phyloP scores from a whole-genome alignment of 2,113 vertebrate species.

The Bettongia penicillata region DNA sequence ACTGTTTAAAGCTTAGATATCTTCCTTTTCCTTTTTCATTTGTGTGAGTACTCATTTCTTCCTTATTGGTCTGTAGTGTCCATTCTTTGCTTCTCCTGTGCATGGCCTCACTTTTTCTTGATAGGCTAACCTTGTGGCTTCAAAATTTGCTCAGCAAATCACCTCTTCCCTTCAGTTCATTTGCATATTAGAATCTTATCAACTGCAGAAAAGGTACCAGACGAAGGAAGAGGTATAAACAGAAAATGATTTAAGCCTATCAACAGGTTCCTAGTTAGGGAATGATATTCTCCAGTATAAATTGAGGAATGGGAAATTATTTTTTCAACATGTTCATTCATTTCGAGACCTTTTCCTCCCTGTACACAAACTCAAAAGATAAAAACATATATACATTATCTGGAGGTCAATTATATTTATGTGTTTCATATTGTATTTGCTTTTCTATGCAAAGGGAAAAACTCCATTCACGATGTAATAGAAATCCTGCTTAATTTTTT shows the following conservation, averaged over 20 bases:
- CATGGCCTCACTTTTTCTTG: constrained; percentile 5
- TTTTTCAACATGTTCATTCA: constrained; percentile 34
- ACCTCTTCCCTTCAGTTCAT: background rate
- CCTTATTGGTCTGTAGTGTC: background rate
- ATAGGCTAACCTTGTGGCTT: background rate
- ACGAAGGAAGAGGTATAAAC: background rate
- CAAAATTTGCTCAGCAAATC: background rate
- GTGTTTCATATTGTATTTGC: constrained; percentile 19
- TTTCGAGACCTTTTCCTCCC: constrained; percentile 9
- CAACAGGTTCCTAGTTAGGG: background rate
- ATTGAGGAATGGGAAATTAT: background rate
- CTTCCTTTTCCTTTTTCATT: background rate
- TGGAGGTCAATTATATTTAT: background rate
- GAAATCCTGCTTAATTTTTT: background rate
- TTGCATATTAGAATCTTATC: constrained; percentile 8
- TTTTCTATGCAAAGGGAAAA: constrained; percentile 36
- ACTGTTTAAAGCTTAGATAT: background rate
- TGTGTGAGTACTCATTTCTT: background rate
- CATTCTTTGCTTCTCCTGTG: constrained; percentile 25
- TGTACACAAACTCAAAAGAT: background rate
- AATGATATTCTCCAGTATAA: constrained; percentile 8
- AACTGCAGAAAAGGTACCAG: background rate
- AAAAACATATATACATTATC: constrained; percentile 15
- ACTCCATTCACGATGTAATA: background rate
- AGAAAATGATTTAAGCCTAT: background rate